Percentiles rank a stretch among this genome's conserved stretches.
phyloP scores from a whole-genome alignment of 2,888 invertebrate species.

The Scrobipalpa costella region DNA sequence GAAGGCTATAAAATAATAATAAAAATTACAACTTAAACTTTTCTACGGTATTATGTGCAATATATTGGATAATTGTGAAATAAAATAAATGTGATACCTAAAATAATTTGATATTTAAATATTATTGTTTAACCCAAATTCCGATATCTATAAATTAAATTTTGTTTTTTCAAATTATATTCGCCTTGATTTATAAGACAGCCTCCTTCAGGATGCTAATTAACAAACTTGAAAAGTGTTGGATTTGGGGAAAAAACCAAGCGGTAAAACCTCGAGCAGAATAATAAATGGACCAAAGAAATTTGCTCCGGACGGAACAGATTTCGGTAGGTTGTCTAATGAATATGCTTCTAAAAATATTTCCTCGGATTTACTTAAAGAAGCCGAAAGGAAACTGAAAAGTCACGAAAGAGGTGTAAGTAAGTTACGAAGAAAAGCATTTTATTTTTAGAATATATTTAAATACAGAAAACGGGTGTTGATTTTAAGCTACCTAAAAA shows the following conservation, averaged over 20 bases:
- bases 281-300: slow-evolving; percentile 18
- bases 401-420: neutral
- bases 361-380: neutral
- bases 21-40: too few relatives aligned
- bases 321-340: neutral
- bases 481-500: neutral
- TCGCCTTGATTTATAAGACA: slow-evolving; percentile 25
- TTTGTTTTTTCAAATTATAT: neutral
- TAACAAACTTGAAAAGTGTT: slow-evolving; percentile 25
- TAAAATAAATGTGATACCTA: too few relatives aligned
- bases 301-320: neutral
- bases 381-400: neutral
- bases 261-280: slow-evolving; percentile 10
- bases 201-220: slow-evolving; percentile 20
- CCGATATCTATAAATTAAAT: too few relatives aligned
- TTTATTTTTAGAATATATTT: neutral
- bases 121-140: too few relatives aligned
- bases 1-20: too few relatives aligned
- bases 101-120: too few relatives aligned
- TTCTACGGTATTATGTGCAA: too few relatives aligned
- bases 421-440: neutral
- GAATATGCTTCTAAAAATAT: neutral
- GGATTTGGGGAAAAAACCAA: slow-evolving; percentile 13
- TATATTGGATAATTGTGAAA: too few relatives aligned
- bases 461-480: slow-evolving; percentile 5